Evolutionary conservation across 2,888 invertebrate genomes (phyloP).

Genomic region (Euproctis similis): DNA sequence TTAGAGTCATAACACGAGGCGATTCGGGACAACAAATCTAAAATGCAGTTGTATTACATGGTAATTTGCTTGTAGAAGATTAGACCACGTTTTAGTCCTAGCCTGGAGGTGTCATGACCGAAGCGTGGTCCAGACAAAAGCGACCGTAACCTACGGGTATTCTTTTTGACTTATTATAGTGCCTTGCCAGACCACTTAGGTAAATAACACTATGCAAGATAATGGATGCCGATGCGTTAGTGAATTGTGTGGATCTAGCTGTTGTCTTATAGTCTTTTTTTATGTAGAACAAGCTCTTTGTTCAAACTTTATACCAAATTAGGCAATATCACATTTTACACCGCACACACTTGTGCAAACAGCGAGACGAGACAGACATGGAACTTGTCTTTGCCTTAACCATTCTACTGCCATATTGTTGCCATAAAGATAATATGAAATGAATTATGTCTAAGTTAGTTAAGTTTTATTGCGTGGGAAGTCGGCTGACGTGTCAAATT

Average conservation of each 20-base stretch:
- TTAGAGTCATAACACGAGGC: conserved; percentile 6
- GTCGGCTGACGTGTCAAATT: no score
- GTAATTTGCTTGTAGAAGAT: conserved; percentile 33
- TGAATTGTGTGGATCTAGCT: conserved; percentile 24
- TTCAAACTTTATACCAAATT: conserved; percentile 35
- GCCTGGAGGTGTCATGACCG: conserved; percentile 44
- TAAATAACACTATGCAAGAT: conserved; percentile 45
- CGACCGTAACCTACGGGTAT: conserved; percentile 33
- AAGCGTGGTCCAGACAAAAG: conserved; percentile 36
- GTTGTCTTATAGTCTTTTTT: conserved; percentile 15
- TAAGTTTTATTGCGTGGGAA: no score
- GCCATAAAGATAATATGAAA: no score
- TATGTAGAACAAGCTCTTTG: conserved; percentile 19
- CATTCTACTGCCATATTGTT: conserved; percentile 31
- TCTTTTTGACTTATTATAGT: conserved; percentile 46
- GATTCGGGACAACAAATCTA: conserved; percentile 9
- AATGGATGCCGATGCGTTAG: conserved; percentile 34
- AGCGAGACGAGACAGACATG: conserved; percentile 34
- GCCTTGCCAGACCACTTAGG: conserved; percentile 42
- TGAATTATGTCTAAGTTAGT: no score
- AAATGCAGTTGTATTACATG: conserved; percentile 24
- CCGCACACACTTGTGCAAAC: conserved; percentile 56
- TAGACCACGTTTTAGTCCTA: conserved; percentile 36
- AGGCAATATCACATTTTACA: conserved; percentile 40
- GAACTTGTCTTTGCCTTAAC: conserved; percentile 51